Conservation (phyloP, 30 jellyfish, hydroid and myxozoan genomes). For the Aurelia aurita complex sp. Pacific region DNA sequence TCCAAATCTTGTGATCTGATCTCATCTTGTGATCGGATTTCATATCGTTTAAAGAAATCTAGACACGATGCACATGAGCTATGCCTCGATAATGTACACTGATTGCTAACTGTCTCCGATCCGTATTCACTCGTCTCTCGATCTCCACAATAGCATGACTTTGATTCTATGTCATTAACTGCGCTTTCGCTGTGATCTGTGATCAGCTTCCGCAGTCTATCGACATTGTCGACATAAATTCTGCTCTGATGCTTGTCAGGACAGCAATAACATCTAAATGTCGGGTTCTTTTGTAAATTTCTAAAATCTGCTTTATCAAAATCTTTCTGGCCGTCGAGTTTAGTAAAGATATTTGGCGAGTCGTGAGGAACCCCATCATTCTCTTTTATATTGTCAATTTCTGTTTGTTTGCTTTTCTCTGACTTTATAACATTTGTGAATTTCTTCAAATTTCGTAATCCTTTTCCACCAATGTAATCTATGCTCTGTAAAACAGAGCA, state of each 20-base stretch:
- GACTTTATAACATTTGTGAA: constrained; percentile 4
- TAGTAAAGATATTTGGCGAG: no score
- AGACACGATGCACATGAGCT: constrained; percentile 62
- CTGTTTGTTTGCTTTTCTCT: neutral
- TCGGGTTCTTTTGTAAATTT: constrained; percentile 25
- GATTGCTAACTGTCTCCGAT: constrained; percentile 57
- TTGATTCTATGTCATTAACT: constrained; percentile 9
- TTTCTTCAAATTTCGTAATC: constrained; percentile 26
- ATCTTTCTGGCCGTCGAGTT: neutral
- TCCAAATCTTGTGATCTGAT: no score
- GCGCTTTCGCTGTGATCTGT: neutral
- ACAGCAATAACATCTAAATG: constrained; percentile 88
- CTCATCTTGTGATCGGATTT: constrained; percentile 52
- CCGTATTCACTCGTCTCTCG: constrained; percentile 58
- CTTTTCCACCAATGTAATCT: constrained; percentile 50
- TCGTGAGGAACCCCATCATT: no score
- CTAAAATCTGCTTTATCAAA: neutral
- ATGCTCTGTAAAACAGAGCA: constrained; percentile 45
- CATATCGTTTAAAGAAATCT: constrained; percentile 24
- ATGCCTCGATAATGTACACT: constrained; percentile 41
- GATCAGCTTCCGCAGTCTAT: neutral
- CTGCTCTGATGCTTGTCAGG: constrained; percentile 18
- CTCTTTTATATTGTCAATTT: neutral
- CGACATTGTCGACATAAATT: neutral
- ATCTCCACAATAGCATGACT: constrained; percentile 47